phyloP scores from a whole-genome alignment of 2,113 vertebrate genomes.

The Rhinichthys klamathensis region DNA sequence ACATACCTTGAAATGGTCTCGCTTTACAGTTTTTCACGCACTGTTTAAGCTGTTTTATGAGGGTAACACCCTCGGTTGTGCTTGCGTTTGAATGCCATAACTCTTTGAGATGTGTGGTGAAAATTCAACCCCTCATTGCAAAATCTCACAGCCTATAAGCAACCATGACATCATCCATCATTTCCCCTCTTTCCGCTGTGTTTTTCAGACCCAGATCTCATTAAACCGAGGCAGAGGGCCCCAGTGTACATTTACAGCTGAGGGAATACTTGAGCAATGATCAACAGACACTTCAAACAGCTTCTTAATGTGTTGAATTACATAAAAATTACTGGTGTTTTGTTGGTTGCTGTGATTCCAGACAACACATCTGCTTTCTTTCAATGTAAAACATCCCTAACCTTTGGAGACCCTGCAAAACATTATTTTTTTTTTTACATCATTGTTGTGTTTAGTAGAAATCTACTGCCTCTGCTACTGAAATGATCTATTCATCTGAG shows the following conservation, averaged over 20 bases:
- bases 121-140: constrained; percentile 61
- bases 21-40: constrained; percentile 15
- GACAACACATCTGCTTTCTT: constrained; percentile 2
- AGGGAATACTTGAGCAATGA: neutral
- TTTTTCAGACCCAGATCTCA: constrained; percentile 4
- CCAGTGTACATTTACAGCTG: neutral
- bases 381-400: neutral
- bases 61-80: constrained; percentile 31
- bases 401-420: neutral
- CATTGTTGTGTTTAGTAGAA: constrained; percentile 9
- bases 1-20: constrained; percentile 24
- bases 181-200: constrained; percentile 37
- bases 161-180: constrained; percentile 53
- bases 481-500: neutral
- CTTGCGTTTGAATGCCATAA: constrained; percentile 50
- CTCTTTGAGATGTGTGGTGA: constrained; percentile 17
- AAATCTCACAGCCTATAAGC: constrained; percentile 69
- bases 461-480: neutral
- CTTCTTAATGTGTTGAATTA: neutral
- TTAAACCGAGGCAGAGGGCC: neutral
- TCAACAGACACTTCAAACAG: constrained; percentile 10
- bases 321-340: constrained; percentile 1
- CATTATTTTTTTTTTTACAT: neutral
- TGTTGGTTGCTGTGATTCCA: constrained; percentile 7
- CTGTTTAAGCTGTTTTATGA: constrained; percentile 21